Conservation (phyloP, 2,113 vertebrate species). For the Fulica atra region DNA sequence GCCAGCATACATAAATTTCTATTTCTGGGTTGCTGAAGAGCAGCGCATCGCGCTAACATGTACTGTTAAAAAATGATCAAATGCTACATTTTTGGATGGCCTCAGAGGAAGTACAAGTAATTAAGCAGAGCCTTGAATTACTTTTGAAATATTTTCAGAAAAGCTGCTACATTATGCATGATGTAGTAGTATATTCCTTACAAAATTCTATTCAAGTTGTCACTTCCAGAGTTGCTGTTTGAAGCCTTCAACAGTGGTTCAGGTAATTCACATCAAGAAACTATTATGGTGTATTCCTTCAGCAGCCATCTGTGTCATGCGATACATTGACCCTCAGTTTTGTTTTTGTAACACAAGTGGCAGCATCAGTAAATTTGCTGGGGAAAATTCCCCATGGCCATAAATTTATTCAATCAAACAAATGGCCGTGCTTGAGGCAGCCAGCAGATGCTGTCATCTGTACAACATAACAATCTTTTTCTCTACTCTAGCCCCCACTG, state of each 20-base stretch:
- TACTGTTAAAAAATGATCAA: conserved; percentile 1
- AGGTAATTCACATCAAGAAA: conserved; percentile 46
- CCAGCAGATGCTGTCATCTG: conserved; percentile 42
- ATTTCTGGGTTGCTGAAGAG: background rate
- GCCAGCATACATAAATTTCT: background rate
- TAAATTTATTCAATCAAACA: conserved; percentile 61
- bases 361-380: conserved; percentile 35
- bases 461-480: background rate
- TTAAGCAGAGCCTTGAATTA: conserved; percentile 38
- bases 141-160: conserved; percentile 28
- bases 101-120: conserved; percentile 38
- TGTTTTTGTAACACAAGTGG: background rate
- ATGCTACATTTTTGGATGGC: background rate
- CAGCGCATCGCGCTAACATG: background rate
- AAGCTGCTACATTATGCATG: background rate
- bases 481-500: background rate
- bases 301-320: conserved; percentile 16
- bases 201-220: conserved; percentile 42
- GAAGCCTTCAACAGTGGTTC: background rate
- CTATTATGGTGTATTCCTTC: background rate
- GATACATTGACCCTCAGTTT: conserved; percentile 45
- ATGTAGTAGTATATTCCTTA: background rate
- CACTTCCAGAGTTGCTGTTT: conserved; percentile 6
- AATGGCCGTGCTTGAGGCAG: conserved; percentile 18
- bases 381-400: conserved; percentile 36